Evolutionary conservation across 2,797 vertebrate species (phyloP), one percentile per base, ranked within the genome.

Genomic region (Girardinus metallicus): DNA sequence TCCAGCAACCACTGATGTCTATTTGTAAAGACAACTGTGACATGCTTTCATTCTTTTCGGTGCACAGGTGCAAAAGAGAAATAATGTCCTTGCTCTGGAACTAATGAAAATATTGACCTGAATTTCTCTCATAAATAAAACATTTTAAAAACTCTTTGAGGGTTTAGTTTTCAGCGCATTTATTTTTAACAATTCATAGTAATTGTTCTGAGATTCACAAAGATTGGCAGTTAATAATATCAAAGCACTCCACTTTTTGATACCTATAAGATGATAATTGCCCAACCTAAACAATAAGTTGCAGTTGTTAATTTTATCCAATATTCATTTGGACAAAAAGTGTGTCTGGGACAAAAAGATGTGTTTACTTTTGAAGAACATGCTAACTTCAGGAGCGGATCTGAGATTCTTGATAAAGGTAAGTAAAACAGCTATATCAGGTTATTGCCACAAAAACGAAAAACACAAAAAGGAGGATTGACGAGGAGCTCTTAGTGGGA

Each of bases 1-100:
- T 86, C 79, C 85, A 77, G 55, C 87, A 72, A 72, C 78, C 47
- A 80, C 86, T 87, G 91, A 91, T 83, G 85, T 92, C 94, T 93
- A 92, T 94, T 93, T 93, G 93, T 77, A 90, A 92, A 93, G 89
- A 92, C 93, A 88, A 86, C 85, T 89, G 89, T 76, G 77, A 89
- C 93, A 93, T 88, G 21, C 85, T 89, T 86, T 80, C 85, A 91
- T 93, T 92, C 89, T 89, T 89, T 85, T 89, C 89, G 82, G 87
- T 93, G 87, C 88, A 93, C 91, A 92, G 89, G 87, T 93, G 91
- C 89, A 87, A 82, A 80, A 73, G 86, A 78, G 82, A 89, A 88
- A 93, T 84, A 85, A 78, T 78, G 82, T 46, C 82, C 82, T 51
- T 11, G 34, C 23, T 1, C 78, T 49, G 15, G 73, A 82, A 80